Evolutionary conservation across 2,888 invertebrate genomes (phyloP), one percentile per base, ranked within the genome.

Genomic region (Phoenoteleia sp.): DNA sequence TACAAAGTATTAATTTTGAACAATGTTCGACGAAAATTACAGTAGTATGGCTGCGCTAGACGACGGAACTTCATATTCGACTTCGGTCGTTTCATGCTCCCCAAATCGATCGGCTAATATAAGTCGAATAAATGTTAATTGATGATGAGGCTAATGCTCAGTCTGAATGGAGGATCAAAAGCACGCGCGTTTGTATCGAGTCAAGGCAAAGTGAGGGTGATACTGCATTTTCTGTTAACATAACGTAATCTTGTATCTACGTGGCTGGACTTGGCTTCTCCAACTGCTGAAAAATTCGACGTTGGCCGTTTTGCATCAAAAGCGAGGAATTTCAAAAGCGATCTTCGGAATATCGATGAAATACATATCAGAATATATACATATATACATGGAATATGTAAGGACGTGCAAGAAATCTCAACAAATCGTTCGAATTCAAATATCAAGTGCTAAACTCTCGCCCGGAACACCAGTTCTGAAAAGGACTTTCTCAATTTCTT

Each of bases 291-390:
- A 84, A 81, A 84, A 84, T 84, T 84, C 80, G 72, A 80, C 72
- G 81, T 52, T 81, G 84, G 60, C 76, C 75, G 76, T 67, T 84
- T 84, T 84, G 76, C 81, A 84, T 84, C 80, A 84, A 67, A 82
- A 79, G 82, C 75, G 81, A 69, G 58, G 76, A 82, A 81, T 85
- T 79, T 82, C 72, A 85, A 82, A 82, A 72, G 85, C 77, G 79
- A 85, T 85, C 85, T 79, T 52, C 60, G 71, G 82, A 85, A 82
- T 85, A 82, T 85, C 85, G 85, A 82, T 82, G 85, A 82, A 82
- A 84, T 76, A 69, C 72, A 76, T 76, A 81, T 84, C 45, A 60
- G 29, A 15, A 58, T 52, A 80, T 76, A 81, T 80, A 84, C 75
- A 76, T 84, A 84, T 84, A 84, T 79, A 83, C 72, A 82, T 77